phyloP scores from a whole-genome alignment of 2,888 invertebrate species.

The Eristalis tenax region DNA sequence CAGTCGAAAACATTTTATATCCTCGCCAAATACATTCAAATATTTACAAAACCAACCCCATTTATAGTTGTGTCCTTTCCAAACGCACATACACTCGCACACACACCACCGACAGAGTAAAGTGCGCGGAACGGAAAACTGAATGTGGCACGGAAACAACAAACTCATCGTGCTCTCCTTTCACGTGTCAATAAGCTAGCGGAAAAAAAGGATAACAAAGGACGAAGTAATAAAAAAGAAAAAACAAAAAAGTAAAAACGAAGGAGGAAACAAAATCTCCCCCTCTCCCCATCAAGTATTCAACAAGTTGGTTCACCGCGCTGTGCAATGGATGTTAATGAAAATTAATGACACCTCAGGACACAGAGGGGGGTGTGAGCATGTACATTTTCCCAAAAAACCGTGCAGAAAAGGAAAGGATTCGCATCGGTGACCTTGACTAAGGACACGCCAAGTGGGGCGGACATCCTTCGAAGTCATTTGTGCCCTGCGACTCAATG shows the following conservation, averaged over 20 bases:
- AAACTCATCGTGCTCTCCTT: constrained; percentile 17
- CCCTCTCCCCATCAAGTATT: constrained; percentile 4
- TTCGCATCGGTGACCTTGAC: constrained; percentile 50
- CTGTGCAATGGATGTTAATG: constrained; percentile 29
- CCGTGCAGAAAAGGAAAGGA: constrained; percentile 20
- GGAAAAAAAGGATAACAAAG: constrained; percentile 31
- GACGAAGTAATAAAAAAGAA: constrained; percentile 13
- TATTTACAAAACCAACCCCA: constrained; percentile 5
- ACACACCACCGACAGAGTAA: not conserved
- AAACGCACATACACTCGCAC: constrained; percentile 6
- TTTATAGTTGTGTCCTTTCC: not conserved
- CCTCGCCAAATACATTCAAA: constrained; percentile 32
- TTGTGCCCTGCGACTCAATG: constrained; percentile 15
- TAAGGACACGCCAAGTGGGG: not conserved
- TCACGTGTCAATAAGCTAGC: constrained; percentile 30
- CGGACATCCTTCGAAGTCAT: not conserved
- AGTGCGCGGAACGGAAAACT: not conserved
- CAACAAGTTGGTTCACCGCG: constrained; percentile 46
- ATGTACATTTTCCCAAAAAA: constrained; percentile 40
- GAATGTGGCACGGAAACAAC: not conserved
- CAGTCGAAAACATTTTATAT: not conserved
- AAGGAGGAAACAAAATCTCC: not conserved
- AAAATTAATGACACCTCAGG: constrained; percentile 58
- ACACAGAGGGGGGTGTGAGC: constrained; percentile 24
- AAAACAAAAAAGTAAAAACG: not conserved